Evolutionary conservation across 2,113 vertebrate species (phyloP).

Genomic region (Microtus ochrogaster): DNA sequence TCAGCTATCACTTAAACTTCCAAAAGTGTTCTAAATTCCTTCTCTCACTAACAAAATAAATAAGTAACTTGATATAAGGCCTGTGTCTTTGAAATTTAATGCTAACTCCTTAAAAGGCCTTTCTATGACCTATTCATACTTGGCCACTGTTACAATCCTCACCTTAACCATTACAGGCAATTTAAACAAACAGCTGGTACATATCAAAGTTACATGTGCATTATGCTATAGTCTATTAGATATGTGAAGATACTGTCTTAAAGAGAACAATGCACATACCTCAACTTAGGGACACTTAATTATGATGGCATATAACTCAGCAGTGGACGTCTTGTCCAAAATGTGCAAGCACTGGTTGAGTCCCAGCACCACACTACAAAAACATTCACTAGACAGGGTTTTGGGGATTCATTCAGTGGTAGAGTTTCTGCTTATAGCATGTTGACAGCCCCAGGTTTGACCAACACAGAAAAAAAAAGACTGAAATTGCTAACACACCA

Average conservation of each 20-base stretch:
- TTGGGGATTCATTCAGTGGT: not conserved
- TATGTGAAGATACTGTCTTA: too few species aligned
- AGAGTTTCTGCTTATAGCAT: not conserved
- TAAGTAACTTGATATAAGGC: not conserved
- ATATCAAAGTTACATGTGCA: not conserved
- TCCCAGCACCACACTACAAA: not conserved
- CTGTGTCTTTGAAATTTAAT: not conserved
- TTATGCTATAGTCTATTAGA: not conserved
- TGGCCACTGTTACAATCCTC: not conserved
- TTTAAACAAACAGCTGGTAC: not conserved
- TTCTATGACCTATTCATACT: not conserved
- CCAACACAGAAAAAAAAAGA: not conserved
- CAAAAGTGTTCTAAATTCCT: not conserved
- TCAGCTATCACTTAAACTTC: not conserved
- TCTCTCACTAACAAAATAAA: not conserved
- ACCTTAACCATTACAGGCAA: not conserved
- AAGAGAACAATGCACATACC: not conserved
- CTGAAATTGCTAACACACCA: not conserved
- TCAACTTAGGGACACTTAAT: not conserved
- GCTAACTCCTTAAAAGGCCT: not conserved
- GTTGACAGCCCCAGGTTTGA: not conserved
- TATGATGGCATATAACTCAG: not conserved
- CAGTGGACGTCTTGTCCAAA: not conserved
- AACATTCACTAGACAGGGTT: not conserved
- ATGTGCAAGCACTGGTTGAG: not conserved